Conservation (phyloP, 1,140 invertebrate genomes). For the Sitodiplosis mosellana region DNA sequence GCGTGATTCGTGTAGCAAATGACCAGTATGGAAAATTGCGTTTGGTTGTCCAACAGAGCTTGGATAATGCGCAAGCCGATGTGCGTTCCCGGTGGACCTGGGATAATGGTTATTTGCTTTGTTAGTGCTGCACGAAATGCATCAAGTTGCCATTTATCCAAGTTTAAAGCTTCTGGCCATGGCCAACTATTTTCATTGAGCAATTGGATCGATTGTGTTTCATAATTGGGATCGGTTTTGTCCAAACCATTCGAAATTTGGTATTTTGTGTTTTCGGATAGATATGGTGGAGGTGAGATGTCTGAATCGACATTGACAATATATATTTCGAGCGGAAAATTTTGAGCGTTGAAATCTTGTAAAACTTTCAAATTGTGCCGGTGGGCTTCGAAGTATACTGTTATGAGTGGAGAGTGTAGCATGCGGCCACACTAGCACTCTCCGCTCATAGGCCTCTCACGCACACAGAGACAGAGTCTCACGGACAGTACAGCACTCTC, state of each 20-base stretch:
- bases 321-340: slow-evolving; percentile 44
- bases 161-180: slow-evolving; percentile 17
- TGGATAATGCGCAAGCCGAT: slow-evolving; percentile 47
- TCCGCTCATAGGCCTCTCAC: too few species aligned
- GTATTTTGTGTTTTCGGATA: background rate
- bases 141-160: slow-evolving; percentile 36
- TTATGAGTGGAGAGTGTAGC: too few species aligned
- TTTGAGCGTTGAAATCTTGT: slow-evolving; percentile 28
- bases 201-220: background rate
- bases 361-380: slow-evolving; percentile 40
- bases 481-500: too few species aligned
- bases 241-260: background rate
- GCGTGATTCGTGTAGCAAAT: slow-evolving; percentile 79
- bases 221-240: background rate
- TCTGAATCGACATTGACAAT: slow-evolving; percentile 30
- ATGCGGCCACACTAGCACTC: too few species aligned
- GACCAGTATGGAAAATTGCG: slow-evolving; percentile 41
- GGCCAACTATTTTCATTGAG: slow-evolving; percentile 9
- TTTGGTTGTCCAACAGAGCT: slow-evolving; percentile 33
- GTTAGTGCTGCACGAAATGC: slow-evolving; percentile 38
- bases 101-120: slow-evolving; percentile 51
- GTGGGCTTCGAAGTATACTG: too few species aligned
- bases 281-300: background rate
- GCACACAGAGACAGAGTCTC: too few species aligned
- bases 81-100: slow-evolving; percentile 61